Evolutionary conservation across 2,888 invertebrate species (phyloP), one percentile per base, ranked within the genome.

Genomic region (Drosophila trichaetosa): DNA sequence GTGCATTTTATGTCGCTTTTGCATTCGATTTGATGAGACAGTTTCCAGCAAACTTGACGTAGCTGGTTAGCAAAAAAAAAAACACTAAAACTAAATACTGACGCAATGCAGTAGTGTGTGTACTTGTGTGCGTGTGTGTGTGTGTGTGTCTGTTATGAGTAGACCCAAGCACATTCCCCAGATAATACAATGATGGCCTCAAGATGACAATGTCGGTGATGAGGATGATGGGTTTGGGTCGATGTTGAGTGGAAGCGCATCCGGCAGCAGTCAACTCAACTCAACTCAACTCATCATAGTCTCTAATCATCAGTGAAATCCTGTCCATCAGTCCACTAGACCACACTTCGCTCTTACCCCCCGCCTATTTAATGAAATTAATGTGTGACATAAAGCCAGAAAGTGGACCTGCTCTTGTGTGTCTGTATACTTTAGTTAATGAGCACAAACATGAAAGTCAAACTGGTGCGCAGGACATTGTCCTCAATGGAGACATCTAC

Each of bases 21-120:
- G 29, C 42, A 52, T 64, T 72, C 76, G 63, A 76, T 76, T 76
- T 76, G 61, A 51, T 29, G 62, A 62, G 74, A 79, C 66, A 59
- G 49, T 65, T 56, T 59, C 29, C 57, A 49, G 76, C 71, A 64
- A 57, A 69, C 76, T 56, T 59, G 70, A 63, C 58, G 73, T 70
- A 76, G 70, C 76, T 74, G 70, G 57, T 52, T 63, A 27, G 52
- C 31, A 54, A 59, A 51, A 58, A 21, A 33, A 33, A 5, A 13
- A 18, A 24, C 27, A 52, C 27, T 10, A n/a, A 31, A 58, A 31
- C 31, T 48, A 65, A 70, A 24, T 48, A 79, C 79, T 75, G 74
- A 75, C 79, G 79, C 53, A 61, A 65, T 53, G 40, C 51, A 48
- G 54, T 58, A 27, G 58, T 69, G 31, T 61, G 24, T 61, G 53